Evolutionary conservation across 1,140 invertebrate species (phyloP).

Genomic region (Pteromalus puparum): DNA sequence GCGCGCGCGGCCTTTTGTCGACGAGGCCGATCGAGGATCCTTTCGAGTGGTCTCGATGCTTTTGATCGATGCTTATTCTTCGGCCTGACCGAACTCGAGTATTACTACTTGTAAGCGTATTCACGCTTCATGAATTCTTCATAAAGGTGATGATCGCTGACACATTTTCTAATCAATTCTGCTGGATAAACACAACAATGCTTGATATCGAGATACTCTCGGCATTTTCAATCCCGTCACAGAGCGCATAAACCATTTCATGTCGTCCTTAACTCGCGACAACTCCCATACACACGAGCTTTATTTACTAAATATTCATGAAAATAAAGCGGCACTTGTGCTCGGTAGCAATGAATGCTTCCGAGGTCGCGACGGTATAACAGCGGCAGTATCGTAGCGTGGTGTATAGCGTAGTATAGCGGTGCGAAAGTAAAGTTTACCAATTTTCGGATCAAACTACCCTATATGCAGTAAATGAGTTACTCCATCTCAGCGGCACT

Average conservation of each 20-base stretch:
- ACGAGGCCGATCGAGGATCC: neutral
- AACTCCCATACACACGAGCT: neutral
- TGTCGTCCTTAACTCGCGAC: neutral
- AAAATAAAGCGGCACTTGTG: neutral
- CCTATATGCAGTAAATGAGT: constrained; percentile 38
- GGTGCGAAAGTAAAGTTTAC: constrained; percentile 22
- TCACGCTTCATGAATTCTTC: neutral
- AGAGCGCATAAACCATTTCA: neutral
- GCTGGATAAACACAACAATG: no score
- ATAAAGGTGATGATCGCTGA: no score
- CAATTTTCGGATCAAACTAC: constrained; percentile 39
- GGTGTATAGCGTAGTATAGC: no score
- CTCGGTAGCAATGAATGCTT: no score
- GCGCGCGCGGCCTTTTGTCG: neutral
- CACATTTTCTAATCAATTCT: no score
- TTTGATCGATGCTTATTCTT: neutral
- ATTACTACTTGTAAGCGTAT: neutral
- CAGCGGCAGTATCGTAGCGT: no score
- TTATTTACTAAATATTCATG: constrained; percentile 21
- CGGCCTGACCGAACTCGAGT: neutral
- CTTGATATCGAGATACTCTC: no score
- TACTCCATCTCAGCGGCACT: constrained; percentile 10
- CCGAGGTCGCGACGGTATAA: no score
- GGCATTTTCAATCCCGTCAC: neutral
- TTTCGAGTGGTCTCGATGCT: neutral